Conservation (phyloP, 2,888 invertebrate genomes). For the Palloptera scutellata region DNA sequence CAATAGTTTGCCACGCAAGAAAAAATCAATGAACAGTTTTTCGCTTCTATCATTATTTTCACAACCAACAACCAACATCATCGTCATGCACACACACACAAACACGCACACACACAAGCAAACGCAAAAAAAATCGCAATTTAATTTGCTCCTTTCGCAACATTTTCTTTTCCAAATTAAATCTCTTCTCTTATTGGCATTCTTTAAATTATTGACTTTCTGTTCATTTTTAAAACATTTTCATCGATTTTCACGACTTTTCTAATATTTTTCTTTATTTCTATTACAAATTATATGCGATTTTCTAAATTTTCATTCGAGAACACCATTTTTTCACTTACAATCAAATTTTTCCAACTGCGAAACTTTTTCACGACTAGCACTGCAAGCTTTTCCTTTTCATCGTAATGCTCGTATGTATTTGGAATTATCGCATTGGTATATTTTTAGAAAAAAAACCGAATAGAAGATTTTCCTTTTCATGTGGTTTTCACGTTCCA, state of each 20-base stretch:
- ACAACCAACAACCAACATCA: conserved; percentile 19
- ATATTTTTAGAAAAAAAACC: too few species aligned
- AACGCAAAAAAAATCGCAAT: conserved; percentile 6
- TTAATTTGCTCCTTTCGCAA: neutral
- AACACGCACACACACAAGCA: neutral
- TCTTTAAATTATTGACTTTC: neutral
- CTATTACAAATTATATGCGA: conserved; percentile 2
- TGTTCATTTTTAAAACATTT: neutral
- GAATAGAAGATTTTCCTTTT: too few species aligned
- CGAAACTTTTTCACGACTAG: conserved; percentile 51
- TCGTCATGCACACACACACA: neutral
- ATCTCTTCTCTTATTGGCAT: neutral
- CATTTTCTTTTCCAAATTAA: neutral
- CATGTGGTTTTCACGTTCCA: too few species aligned
- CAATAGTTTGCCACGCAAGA: conserved; percentile 1
- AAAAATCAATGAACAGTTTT: conserved; percentile 27
- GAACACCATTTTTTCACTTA: conserved; percentile 55
- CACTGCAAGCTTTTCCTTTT: conserved; percentile 13
- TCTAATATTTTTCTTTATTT: neutral
- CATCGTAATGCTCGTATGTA: too few species aligned
- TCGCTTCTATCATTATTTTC: conserved; percentile 3
- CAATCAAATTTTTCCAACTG: conserved; percentile 59
- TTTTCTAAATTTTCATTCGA: conserved; percentile 26
- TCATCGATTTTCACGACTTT: neutral
- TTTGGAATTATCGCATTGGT: too few species aligned